Evolutionary conservation across 2,113 vertebrate species (phyloP).

Genomic region (Ivindomyrus marchei): DNA sequence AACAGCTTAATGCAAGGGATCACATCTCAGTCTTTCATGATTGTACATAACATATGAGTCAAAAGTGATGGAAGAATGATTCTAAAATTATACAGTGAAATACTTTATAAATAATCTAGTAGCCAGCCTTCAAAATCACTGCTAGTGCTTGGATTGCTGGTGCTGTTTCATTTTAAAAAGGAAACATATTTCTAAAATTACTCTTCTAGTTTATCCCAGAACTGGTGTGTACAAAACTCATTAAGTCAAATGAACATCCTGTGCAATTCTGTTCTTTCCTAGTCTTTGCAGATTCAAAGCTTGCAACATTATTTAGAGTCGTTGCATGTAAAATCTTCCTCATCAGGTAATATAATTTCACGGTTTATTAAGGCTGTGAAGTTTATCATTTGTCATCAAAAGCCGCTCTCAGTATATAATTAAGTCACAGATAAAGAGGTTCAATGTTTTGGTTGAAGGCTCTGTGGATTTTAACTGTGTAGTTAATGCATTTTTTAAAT

Average conservation of each 20-base stretch:
- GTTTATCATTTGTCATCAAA: conserved; percentile 74
- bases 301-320: conserved; percentile 17
- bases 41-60: not conserved
- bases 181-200: not conserved
- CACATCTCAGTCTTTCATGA: not conserved
- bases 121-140: not conserved
- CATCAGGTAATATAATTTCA: conserved; percentile 71
- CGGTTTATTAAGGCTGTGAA: conserved; percentile 65
- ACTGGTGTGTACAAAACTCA: not conserved
- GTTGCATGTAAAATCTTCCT: conserved; percentile 64
- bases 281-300: conserved; percentile 4
- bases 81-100: not conserved
- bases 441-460: conserved; percentile 52
- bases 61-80: not conserved
- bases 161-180: not conserved
- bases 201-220: not conserved
- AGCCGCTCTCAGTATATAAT: conserved; percentile 67
- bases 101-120: not conserved
- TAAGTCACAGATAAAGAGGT: conserved; percentile 61
- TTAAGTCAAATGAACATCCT: not conserved
- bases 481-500: conserved; percentile 22
- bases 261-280: not conserved
- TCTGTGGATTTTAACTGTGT: conserved; percentile 49
- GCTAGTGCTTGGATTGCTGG: not conserved
- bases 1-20: not conserved